Evolutionary conservation across 2,797 vertebrate species (phyloP).

Genomic region (Thaleichthys pacificus): DNA sequence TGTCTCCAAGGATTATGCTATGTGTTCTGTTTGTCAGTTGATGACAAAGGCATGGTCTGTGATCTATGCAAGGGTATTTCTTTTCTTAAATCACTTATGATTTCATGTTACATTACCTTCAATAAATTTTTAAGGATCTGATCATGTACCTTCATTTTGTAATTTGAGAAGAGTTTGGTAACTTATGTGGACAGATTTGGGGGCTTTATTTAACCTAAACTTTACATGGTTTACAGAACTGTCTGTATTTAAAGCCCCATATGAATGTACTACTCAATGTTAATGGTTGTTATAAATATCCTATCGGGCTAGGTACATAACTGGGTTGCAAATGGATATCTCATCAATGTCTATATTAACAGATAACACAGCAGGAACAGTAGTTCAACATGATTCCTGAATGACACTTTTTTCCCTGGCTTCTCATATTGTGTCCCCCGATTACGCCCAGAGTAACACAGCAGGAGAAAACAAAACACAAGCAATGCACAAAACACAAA

Average conservation of each 20-base stretch:
- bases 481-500: too few relatives aligned
- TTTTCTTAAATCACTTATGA: slow-evolving; percentile 72
- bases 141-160: slow-evolving; percentile 62
- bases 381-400: too few relatives aligned
- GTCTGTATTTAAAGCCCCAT: neutral
- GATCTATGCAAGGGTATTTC: slow-evolving; percentile 83
- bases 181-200: slow-evolving; percentile 9
- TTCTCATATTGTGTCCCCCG: too few relatives aligned
- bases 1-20: slow-evolving; percentile 66
- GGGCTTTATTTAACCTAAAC: slow-evolving; percentile 6
- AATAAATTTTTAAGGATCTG: slow-evolving; percentile 85
- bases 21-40: slow-evolving; percentile 70
- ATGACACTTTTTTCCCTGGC: too few relatives aligned
- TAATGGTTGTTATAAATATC: too few relatives aligned
- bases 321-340: too few relatives aligned
- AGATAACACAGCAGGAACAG: too few relatives aligned
- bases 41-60: slow-evolving; percentile 79
- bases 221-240: neutral
- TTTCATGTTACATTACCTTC: slow-evolving; percentile 77
- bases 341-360: too few relatives aligned
- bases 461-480: too few relatives aligned
- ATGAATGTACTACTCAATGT: neutral
- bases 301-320: too few relatives aligned
- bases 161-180: neutral
- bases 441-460: too few relatives aligned